Evolutionary conservation across 2,888 invertebrate genomes (phyloP).

Genomic region (Ischnus inquisitorius): DNA sequence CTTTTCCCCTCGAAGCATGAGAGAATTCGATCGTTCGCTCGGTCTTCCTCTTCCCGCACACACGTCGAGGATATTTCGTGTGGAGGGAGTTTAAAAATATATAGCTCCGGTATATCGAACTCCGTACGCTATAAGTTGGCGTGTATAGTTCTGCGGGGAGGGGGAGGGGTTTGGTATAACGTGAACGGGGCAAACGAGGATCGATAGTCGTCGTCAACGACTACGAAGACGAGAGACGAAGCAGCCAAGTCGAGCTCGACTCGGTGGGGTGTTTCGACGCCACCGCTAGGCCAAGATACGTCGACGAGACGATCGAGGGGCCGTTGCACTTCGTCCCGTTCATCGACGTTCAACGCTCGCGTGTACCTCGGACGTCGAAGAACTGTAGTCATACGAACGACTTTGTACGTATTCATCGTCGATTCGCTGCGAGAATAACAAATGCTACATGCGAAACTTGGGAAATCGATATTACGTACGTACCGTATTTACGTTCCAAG

Average conservation of each 20-base stretch:
- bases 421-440: constrained; percentile 26
- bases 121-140: constrained; percentile 45
- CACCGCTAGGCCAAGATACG: constrained; percentile 54
- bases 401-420: neutral
- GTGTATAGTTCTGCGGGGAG: constrained; percentile 44
- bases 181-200: constrained; percentile 53
- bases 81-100: constrained; percentile 21
- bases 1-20: constrained; percentile 31
- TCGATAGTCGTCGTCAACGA: constrained; percentile 66
- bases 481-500: constrained; percentile 21
- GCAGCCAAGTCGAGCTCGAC: constrained; percentile 63
- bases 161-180: constrained; percentile 50
- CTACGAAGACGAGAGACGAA: constrained; percentile 55
- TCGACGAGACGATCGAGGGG: constrained; percentile 52
- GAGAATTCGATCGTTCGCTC: constrained; percentile 56
- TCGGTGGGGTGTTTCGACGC: constrained; percentile 59
- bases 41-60: constrained; percentile 36
- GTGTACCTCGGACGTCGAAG: constrained; percentile 10
- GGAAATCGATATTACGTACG: constrained; percentile 33
- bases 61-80: constrained; percentile 22
- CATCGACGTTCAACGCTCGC: constrained; percentile 50
- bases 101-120: constrained; percentile 43
- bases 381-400: constrained; percentile 5
- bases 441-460: constrained; percentile 10
- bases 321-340: constrained; percentile 55